Conservation (phyloP, 1,140 invertebrate species). For the Sycophila sp. region DNA sequence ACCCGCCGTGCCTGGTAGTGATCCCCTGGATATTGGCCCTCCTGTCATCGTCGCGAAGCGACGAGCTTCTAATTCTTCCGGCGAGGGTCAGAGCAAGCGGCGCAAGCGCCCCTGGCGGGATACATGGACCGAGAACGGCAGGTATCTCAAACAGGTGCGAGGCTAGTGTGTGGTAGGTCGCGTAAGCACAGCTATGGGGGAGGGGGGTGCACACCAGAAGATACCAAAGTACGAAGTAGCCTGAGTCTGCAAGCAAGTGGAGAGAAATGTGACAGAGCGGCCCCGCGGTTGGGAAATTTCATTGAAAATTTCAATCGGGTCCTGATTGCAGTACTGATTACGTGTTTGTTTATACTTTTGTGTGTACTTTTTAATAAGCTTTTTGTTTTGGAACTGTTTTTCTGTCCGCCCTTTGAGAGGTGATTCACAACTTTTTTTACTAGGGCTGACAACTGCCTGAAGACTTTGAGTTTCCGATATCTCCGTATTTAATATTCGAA, state of each 20-base stretch:
- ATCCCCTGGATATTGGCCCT: conserved; percentile 24
- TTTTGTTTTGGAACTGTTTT: no score
- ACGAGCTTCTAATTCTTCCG: neutral
- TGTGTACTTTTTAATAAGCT: no score
- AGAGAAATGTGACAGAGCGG: neutral
- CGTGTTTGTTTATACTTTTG: no score
- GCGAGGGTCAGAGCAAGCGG: conserved; percentile 16
- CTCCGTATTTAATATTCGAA: no score
- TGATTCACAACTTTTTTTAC: no score
- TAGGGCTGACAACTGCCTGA: no score
- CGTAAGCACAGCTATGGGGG: neutral
- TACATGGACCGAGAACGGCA: conserved; percentile 27
- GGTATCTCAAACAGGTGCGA: conserved; percentile 40
- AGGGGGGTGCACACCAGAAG: neutral
- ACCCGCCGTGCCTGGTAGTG: conserved; percentile 60
- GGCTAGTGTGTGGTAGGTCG: conserved; percentile 8
- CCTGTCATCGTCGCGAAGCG: neutral
- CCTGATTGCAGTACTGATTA: no score
- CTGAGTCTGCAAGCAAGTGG: no score
- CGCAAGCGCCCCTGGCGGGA: conserved; percentile 32
- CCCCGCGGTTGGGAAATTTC: neutral
- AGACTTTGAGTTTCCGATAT: no score
- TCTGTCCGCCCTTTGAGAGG: no score
- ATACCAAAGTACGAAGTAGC: conserved; percentile 26
- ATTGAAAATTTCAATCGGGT: no score